Evolutionary conservation across 2,888 invertebrate genomes (phyloP), one percentile per base, ranked within the genome.

Genomic region (Melitaea athalia): DNA sequence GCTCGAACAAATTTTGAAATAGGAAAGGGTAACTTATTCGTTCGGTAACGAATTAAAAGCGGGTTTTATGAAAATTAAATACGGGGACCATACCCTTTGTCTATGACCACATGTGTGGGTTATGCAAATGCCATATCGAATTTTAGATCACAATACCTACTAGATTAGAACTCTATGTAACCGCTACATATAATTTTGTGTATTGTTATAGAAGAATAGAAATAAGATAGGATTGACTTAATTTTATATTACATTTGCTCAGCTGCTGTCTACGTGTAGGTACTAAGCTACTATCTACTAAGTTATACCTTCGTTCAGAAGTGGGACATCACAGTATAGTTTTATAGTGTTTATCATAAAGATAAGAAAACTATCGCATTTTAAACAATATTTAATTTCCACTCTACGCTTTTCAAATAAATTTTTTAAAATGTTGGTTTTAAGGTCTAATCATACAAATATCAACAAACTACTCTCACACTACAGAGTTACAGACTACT

Each of bases 1-100:
- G 77, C 76, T 75, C 75, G 77, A 78, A 82, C 85, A 85, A 87
- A 87, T 88, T 89, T 84, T 78, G 79, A 87, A 86, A 86, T 85
- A 86, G 84, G 86, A 89, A 87, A 88, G 91, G 87, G 84, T 81
- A 79, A 81, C 82, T 88, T 86, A 90, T 88, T 89, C 84, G 80
- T 76, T 83, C 78, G 84, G 85, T 86, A 87, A 88, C 87, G 81
- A 89, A 91, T 92, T 91, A 90, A 89, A 89, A 85, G 82, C 82
- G 86, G 85, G 85, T 91, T 91, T 88, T 89, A 89, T 90, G 88
- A 91, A 92, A 92, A 92, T 92, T 92, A 90, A 91, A 92, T 91
- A 89, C 87, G 83, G 87, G 84, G 82, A 84, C 79, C 83, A 86
- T 84, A 84, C 90, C 91, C 88, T 85, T 88, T 89, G 88, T 88